Base-by-base conservation (phyloP, 2,888 invertebrate genomes). In the Hirtodrosophila confusa region DNA sequence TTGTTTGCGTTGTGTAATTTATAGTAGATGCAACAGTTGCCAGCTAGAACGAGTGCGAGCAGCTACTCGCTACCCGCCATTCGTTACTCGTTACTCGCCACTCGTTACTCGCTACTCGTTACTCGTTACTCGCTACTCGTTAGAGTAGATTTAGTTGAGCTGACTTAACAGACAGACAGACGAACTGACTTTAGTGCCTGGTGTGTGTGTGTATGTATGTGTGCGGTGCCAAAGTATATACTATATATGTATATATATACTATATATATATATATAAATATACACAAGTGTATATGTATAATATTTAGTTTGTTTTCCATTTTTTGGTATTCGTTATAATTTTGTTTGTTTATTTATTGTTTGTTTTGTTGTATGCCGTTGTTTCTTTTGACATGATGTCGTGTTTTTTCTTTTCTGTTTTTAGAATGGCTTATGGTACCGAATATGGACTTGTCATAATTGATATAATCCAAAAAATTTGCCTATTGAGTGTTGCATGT, bases 371-470 rank as follows among this genome's bases (percentile, higher is more conserved):
- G 70, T 50, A 88, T 75, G 65, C 61, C 50, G 55, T 70, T 82
- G 58, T 66, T 78, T 61, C 17, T 69, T 62, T 68, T 69, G 58
- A 65, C 65, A 68, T 80, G 79, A 86, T 72, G 66, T 55, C 60
- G 62, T 82, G 74, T 63, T 70, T 56, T 65, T 76, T 67, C 65
- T 65, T 63, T 74, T 65, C 64, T 56, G 63, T 51, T 86, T 84
- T 88, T 92, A 99, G 99, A 91, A 94, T 99, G 95, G 97, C 98
- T 89, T 99, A 98, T 93, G 99, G 99, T 89, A 98, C 97, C 91
- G 98, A 99, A 93, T 95, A 96, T 88, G 98, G 99, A 87, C 93
- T 99, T 91, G 98, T 97, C 91, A 95, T 99, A 92, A 95, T 98
- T 90, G 99, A 99, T 93, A 95, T 97, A 92, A 94, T 97, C 90